Percentiles rank a stretch among this genome's conserved stretches.
Evolutionary conservation across 2,113 vertebrate species (phyloP).

Genomic region (Illadopsis cleaveri): DNA sequence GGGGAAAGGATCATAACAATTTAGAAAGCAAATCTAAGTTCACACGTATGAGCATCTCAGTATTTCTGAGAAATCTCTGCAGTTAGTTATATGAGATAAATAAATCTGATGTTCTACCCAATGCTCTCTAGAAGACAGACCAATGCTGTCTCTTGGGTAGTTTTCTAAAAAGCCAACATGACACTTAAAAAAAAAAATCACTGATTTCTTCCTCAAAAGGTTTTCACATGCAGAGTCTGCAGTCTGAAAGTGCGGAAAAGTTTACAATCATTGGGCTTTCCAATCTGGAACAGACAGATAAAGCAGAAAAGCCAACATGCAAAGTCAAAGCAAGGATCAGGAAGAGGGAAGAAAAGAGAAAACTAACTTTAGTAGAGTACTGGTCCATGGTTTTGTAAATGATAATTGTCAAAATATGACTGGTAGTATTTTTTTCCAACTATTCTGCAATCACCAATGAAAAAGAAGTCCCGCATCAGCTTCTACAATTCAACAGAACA

Average conservation of each 20-base stretch:
- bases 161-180: slow-evolving; percentile 43
- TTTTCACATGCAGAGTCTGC: slow-evolving; percentile 60
- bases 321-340: slow-evolving; percentile 31
- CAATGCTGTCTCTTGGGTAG: background rate
- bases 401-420: background rate
- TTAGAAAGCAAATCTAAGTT: slow-evolving; percentile 25
- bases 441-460: slow-evolving; percentile 1
- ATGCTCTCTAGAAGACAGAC: background rate
- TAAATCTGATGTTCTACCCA: slow-evolving; percentile 5
- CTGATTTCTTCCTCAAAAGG: slow-evolving; percentile 32
- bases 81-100: slow-evolving; percentile 9
- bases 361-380: background rate
- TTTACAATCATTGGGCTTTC: slow-evolving; percentile 65
- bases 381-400: slow-evolving; percentile 11
- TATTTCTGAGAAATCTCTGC: slow-evolving; percentile 8
- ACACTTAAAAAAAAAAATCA: slow-evolving; percentile 26
- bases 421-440: background rate
- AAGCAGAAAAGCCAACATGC: slow-evolving; percentile 36
- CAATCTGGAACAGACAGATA: slow-evolving; percentile 26
- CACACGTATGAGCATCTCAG: background rate
- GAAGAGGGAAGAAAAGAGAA: background rate
- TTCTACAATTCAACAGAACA: background rate
- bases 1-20: background rate
- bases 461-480: background rate
- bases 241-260: slow-evolving; percentile 58